Conservation (phyloP, 2,888 invertebrate species). For the Cataglyphis altisquamis region DNA sequence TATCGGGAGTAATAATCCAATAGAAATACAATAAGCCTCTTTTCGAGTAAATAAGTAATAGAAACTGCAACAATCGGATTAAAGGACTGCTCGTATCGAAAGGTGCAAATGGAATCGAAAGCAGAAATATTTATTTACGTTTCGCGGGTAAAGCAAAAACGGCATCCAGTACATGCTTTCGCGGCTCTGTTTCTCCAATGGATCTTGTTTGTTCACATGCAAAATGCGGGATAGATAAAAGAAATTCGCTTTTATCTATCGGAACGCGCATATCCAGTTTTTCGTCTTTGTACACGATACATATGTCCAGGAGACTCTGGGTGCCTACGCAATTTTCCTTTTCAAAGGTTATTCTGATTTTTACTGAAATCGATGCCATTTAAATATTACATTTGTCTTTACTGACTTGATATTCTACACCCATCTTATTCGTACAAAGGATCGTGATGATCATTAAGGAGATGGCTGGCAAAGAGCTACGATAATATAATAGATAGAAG, state of each 20-base stretch:
- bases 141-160: not conserved
- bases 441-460: conserved; percentile 13
- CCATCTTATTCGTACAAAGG: conserved; percentile 17
- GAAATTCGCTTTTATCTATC: not conserved
- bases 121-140: not conserved
- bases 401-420: not conserved
- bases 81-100: conserved; percentile 10
- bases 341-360: not conserved
- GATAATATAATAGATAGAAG: not conserved
- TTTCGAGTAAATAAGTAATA: conserved; percentile 5
- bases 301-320: not conserved
- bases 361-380: conserved; percentile 9
- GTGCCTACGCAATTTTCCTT: not conserved
- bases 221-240: not conserved
- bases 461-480: not conserved
- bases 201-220: not conserved
- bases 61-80: conserved; percentile 27
- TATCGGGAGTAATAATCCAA: not conserved
- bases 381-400: not conserved
- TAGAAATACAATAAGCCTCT: not conserved
- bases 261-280: not conserved
- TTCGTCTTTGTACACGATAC: not conserved
- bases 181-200: not conserved
- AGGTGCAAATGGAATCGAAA: not conserved
- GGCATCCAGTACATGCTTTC: not conserved